Base-by-base conservation (phyloP, 2,797 vertebrate genomes). In the Silurus aristotelis region DNA sequence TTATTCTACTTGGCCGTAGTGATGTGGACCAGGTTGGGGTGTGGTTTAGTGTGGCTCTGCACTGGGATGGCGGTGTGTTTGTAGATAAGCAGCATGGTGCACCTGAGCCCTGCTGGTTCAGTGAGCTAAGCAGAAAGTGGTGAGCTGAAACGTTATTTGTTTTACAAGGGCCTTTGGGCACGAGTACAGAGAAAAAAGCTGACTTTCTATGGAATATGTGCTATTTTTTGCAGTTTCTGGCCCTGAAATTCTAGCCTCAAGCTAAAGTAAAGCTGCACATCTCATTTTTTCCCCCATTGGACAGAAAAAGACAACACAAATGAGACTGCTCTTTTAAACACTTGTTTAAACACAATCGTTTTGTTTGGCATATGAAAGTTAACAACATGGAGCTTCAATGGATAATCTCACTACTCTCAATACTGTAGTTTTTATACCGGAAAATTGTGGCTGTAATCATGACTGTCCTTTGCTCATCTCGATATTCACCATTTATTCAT, bases 31-130 rank as follows among this genome's bases (percentile, higher is more conserved):
- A 60, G 19, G 56, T 60, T 78, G 6, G 10, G 19, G 27, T 14
- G 19, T 43, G 10, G 27, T 38, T 38, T 60, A 43, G 19, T 12
- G 3, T 22, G 27, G 2, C 19, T 60, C 56, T 43, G 56, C 19
- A 22, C 31, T 38, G 27, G 73, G 75, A 78, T 78, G 73, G 8
- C 31, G 27, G 38, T 38, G 5, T 78, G 56, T 60, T 78, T 38
- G 19, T 0, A 2, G 56, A 22, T 13, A 19, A 78, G 27, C 2
- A 58, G 31, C 55, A 38, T 58, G 73, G 15, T 17, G 22, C 55
- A 77, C 55, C 55, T 77, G 55, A 78, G 55, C 75, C 31, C 56
- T 77, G 73, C 73, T 75, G 72, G n/a, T 73, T 60, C 56, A 77
- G 56, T 22, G 19, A 77, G 75, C 56, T 60, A 56, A 77, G 27